phyloP scores from a whole-genome alignment of 2,113 vertebrate species.

The Osmerus eperlanus region DNA sequence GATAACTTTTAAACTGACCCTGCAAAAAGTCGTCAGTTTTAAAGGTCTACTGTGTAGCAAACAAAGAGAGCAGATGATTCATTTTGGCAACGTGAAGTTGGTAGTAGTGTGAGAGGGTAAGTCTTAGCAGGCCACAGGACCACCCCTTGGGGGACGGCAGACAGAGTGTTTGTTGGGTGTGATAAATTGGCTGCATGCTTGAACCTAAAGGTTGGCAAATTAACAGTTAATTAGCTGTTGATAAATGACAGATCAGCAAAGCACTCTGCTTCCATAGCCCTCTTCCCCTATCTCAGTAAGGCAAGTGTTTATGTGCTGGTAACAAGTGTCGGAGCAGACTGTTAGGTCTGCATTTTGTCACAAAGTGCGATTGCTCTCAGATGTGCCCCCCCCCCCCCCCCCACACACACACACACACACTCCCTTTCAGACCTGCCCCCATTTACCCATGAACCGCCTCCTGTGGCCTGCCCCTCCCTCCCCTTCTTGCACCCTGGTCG shows the following conservation, averaged over 20 bases:
- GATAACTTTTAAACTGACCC: neutral
- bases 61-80: conserved; percentile 41
- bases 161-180: conserved; percentile 60
- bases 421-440: conserved; percentile 43
- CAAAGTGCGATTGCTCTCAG: conserved; percentile 68
- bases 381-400: conserved; percentile 42
- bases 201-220: conserved; percentile 72
- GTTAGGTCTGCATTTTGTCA: conserved; percentile 80
- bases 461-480: conserved; percentile 7
- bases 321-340: conserved; percentile 80
- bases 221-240: conserved; percentile 25
- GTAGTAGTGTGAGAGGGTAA: conserved; percentile 27
- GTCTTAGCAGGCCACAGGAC: conserved; percentile 28
- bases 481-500: conserved; percentile 20
- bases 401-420: conserved; percentile 26
- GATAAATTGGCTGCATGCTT: conserved; percentile 78
- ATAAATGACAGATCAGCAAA: conserved; percentile 78
- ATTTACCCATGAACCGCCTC: conserved; percentile 27
- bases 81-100: conserved; percentile 19
- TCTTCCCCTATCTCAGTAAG: conserved; percentile 61
- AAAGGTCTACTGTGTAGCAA: conserved; percentile 9
- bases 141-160: conserved; percentile 50
- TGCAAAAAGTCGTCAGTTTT: conserved; percentile 27
- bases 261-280: conserved; percentile 49
- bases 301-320: conserved; percentile 83